Percentiles rank a stretch among this genome's conserved stretches.
Evolutionary conservation across 2,888 invertebrate species (phyloP).

Genomic region (Cheilosia vernalis): DNA sequence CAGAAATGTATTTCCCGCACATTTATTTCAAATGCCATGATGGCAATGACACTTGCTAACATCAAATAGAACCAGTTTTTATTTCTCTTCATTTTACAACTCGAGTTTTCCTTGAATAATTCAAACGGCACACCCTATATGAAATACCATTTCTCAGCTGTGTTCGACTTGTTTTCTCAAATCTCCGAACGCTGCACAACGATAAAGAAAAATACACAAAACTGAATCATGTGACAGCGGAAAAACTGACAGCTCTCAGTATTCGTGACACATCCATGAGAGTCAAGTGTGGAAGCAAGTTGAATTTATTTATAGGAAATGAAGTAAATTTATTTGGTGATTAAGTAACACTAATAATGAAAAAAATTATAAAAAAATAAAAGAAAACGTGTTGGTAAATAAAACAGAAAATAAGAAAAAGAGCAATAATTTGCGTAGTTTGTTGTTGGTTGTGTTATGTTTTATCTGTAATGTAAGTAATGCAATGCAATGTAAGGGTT

Average conservation of each 20-base stretch:
- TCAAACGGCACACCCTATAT: conserved; percentile 66
- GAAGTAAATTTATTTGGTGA: conserved; percentile 71
- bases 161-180: conserved; percentile 18
- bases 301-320: conserved; percentile 70
- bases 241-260: conserved; percentile 70
- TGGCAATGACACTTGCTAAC: too few species aligned
- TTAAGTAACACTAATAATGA: conserved; percentile 68
- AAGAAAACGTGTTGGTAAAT: conserved; percentile 71
- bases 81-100: background rate
- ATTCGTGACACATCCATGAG: conserved; percentile 72
- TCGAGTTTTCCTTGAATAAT: conserved; percentile 2
- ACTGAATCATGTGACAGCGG: conserved; percentile 71
- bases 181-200: conserved; percentile 53
- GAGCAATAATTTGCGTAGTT: conserved; percentile 70
- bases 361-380: conserved; percentile 20
- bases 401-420: conserved; percentile 46
- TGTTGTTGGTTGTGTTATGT: conserved; percentile 75
- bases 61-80: conserved; percentile 5
- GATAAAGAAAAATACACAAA: conserved; percentile 44
- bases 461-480: conserved; percentile 75
- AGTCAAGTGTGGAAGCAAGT: conserved; percentile 67
- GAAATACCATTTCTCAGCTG: conserved; percentile 1
- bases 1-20: too few species aligned
- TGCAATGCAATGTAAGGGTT: conserved; percentile 70
- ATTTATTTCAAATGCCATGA: too few species aligned